phyloP scores from a whole-genome alignment of 2,113 vertebrate species.

The Kryptolebias marmoratus region DNA sequence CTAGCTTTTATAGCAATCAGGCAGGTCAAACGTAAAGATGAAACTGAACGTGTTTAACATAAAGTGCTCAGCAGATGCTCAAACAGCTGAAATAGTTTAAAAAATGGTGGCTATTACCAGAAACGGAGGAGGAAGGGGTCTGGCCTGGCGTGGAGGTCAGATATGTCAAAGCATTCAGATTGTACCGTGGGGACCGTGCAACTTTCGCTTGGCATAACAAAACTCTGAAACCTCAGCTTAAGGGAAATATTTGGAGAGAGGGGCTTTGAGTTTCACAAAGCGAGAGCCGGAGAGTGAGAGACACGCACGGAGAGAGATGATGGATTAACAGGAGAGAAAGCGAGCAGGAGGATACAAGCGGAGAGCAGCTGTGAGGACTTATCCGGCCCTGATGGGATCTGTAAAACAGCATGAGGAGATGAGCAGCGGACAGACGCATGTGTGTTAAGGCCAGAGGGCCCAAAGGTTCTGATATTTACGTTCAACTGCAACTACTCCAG shows the following conservation, averaged over 20 bases:
- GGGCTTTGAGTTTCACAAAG: conserved; percentile 76
- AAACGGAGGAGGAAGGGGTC: conserved; percentile 29
- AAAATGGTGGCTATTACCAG: conserved; percentile 42
- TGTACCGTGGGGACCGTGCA: conserved; percentile 73
- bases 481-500: conserved; percentile 15
- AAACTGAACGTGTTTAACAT: conserved; percentile 1
- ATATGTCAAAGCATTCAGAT: conserved; percentile 71
- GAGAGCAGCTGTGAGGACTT: conserved; percentile 72
- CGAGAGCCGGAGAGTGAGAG: conserved; percentile 55
- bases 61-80: conserved; percentile 57
- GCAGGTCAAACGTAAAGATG: neutral
- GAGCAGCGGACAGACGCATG: conserved; percentile 33
- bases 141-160: conserved; percentile 52
- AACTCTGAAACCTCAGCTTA: conserved; percentile 82
- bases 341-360: conserved; percentile 63
- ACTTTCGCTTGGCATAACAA: conserved; percentile 80
- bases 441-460: conserved; percentile 1
- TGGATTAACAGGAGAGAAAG: conserved; percentile 69
- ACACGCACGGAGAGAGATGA: conserved; percentile 66
- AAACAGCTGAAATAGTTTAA: conserved; percentile 57
- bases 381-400: conserved; percentile 65
- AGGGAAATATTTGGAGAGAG: conserved; percentile 84
- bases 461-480: conserved; percentile 27
- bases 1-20: neutral
- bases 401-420: conserved; percentile 56